Conservation (phyloP, 2,113 vertebrate species). For the Antechinus flavipes region DNA sequence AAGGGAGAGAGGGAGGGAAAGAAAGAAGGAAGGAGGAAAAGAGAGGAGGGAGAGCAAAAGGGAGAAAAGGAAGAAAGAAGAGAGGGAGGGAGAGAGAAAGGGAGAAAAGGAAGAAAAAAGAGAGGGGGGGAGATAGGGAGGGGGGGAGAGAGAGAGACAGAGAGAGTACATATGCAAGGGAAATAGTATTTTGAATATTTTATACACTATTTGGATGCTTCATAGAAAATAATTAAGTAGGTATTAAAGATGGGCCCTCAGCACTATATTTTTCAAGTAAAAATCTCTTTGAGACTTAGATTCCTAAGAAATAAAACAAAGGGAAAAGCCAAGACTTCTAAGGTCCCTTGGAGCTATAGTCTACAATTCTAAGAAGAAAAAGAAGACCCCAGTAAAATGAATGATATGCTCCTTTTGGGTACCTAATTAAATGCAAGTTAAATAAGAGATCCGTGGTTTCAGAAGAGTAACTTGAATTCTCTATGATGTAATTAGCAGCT, state of each 20-base stretch:
- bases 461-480: background rate
- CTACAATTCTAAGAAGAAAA: constrained; percentile 12
- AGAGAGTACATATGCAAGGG: too few species aligned
- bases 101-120: too few species aligned
- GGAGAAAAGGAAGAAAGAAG: background rate
- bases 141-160: too few species aligned
- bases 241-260: background rate
- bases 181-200: background rate
- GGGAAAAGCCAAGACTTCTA: background rate
- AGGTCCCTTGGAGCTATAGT: background rate
- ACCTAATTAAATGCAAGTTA: constrained; percentile 7
- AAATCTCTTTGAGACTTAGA: background rate
- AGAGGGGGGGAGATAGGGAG: background rate
- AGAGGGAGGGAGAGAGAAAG: background rate
- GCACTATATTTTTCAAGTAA: background rate
- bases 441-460: background rate
- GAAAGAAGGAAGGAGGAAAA: background rate
- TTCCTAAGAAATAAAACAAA: background rate
- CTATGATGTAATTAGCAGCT: background rate
- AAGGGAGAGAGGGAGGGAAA: background rate
- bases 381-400: background rate
- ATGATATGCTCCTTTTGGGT: background rate
- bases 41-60: background rate
- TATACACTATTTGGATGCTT: background rate
- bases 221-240: background rate